Evolutionary conservation across 2,797 vertebrate species (phyloP).

Genomic region (Phoxinus dragarum): DNA sequence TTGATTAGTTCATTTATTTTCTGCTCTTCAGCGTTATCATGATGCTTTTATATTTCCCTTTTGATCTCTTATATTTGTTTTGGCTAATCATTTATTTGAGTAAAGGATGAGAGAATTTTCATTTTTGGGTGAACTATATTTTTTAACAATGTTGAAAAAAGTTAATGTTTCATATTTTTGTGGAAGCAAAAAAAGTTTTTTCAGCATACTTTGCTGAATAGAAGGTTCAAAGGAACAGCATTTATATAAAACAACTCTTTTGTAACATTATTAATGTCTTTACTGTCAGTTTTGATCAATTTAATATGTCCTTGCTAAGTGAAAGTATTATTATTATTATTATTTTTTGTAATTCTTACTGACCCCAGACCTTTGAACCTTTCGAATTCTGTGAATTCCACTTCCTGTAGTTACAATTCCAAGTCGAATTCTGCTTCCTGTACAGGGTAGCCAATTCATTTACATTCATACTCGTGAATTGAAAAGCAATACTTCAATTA

Average conservation of each 20-base stretch:
- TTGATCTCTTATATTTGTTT: not conserved
- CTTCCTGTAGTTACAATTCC: not conserved
- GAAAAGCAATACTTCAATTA: not conserved
- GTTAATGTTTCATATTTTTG: not conserved
- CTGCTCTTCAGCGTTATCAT: not conserved
- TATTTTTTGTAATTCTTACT: not conserved
- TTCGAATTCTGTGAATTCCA: not conserved
- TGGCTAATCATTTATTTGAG: not conserved
- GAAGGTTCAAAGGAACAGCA: not conserved
- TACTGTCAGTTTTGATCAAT: not conserved
- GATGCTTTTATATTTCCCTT: not conserved
- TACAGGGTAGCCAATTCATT: not conserved
- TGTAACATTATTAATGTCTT: not conserved
- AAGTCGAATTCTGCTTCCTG: not conserved
- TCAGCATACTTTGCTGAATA: not conserved
- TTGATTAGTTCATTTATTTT: conserved; percentile 2
- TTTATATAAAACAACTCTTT: not conserved
- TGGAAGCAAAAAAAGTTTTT: not conserved
- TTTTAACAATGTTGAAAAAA: not conserved
- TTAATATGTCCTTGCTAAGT: not conserved
- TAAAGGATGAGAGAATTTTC: too few species aligned
- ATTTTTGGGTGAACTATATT: not conserved
- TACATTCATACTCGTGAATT: not conserved
- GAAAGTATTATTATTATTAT: not conserved
- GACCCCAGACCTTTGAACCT: not conserved